phyloP scores from a whole-genome alignment of 2,113 vertebrate genomes.

The Vidua macroura region DNA sequence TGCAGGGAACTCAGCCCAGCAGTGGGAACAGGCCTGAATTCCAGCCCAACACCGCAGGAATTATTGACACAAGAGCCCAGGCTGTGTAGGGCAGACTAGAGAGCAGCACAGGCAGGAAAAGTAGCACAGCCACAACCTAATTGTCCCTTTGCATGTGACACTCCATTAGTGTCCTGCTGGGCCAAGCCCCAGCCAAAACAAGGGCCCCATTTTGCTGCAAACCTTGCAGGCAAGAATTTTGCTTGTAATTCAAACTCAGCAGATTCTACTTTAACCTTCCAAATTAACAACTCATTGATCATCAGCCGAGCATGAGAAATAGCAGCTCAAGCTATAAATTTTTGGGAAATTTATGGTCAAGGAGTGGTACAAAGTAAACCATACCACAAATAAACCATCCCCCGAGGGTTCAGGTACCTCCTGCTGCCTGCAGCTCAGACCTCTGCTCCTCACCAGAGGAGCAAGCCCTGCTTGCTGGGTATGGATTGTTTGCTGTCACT shows the following conservation, averaged over 20 bases:
- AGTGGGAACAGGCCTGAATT: neutral
- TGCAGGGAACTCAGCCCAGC: neutral
- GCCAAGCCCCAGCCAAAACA: neutral
- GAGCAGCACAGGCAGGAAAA: neutral
- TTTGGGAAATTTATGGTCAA: neutral
- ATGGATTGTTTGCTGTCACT: neutral
- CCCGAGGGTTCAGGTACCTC: neutral
- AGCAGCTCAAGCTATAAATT: neutral
- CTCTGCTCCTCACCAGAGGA: neutral
- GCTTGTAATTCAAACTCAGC: neutral
- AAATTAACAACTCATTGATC: neutral
- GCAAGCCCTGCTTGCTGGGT: rapidly evolving
- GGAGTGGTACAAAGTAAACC: neutral
- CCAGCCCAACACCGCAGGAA: neutral
- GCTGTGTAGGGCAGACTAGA: neutral
- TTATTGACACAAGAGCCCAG: neutral
- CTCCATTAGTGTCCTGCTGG: neutral
- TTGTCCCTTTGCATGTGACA: neutral
- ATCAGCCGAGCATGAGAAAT: neutral
- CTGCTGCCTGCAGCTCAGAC: neutral
- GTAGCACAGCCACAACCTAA: neutral
- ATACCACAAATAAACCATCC: neutral
- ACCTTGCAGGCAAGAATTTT: neutral
- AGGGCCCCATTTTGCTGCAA: neutral
- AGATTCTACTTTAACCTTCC: neutral